phyloP scores from a whole-genome alignment of 2,888 invertebrate species.

The Pycnomerus fuliginosus region DNA sequence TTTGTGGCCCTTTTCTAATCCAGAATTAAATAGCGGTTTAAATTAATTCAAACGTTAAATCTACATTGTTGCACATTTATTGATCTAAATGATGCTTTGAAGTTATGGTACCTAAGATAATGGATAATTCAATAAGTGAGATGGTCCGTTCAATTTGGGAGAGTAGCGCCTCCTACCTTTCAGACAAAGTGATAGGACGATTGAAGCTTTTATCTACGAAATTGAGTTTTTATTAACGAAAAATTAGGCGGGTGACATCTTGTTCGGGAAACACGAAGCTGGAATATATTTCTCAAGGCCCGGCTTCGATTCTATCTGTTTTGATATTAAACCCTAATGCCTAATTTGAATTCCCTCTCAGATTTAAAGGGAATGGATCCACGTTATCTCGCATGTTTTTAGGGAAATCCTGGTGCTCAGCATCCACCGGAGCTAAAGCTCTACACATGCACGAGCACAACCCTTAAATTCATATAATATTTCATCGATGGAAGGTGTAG shows the following conservation, averaged over 20 bases:
- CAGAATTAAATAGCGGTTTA: too few species aligned
- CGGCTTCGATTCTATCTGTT: slow-evolving; percentile 12
- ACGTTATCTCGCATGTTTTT: slow-evolving; percentile 26
- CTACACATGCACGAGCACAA: slow-evolving; percentile 15
- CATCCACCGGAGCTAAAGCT: slow-evolving; percentile 21
- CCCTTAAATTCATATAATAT: slow-evolving; percentile 11
- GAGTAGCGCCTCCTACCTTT: slow-evolving; percentile 19
- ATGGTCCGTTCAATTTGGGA: slow-evolving; percentile 22
- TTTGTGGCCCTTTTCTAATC: too few species aligned
- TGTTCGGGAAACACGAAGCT: background rate
- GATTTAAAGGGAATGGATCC: slow-evolving; percentile 23
- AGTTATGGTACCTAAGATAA: slow-evolving; percentile 22
- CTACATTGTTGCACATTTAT: slow-evolving; percentile 15
- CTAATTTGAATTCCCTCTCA: slow-evolving; percentile 25
- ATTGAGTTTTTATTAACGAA: slow-evolving; percentile 19
- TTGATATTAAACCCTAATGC: slow-evolving; percentile 24
- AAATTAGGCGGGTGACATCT: background rate
- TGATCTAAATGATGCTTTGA: slow-evolving; percentile 15
- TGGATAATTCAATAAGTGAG: slow-evolving; percentile 23
- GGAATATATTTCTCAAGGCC: background rate
- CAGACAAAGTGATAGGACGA: slow-evolving; percentile 21
- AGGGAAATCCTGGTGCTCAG: slow-evolving; percentile 10
- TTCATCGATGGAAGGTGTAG: too few species aligned
- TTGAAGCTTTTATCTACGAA: slow-evolving; percentile 24
- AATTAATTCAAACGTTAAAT: too few species aligned